Evolutionary conservation across 2,113 vertebrate genomes (phyloP).

Genomic region (Hydrolagus affinis): DNA sequence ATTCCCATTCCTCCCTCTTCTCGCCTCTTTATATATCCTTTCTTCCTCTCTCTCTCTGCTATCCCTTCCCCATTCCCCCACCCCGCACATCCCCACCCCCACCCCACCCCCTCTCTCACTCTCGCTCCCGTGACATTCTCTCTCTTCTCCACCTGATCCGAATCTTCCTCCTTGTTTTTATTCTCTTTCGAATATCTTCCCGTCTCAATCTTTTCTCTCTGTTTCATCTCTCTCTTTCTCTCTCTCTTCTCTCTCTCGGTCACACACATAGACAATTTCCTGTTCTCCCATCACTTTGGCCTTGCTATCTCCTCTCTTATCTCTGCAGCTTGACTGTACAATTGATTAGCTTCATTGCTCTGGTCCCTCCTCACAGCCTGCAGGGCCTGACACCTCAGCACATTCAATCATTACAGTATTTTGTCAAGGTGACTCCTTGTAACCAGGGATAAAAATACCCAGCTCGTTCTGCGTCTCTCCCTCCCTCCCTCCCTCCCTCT

Average conservation of each 20-base stretch:
- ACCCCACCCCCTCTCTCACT: not conserved
- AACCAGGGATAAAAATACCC: not conserved
- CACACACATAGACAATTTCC: too few relatives aligned
- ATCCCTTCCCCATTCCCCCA: too few relatives aligned
- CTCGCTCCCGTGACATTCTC: not conserved
- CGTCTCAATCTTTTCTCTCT: not conserved
- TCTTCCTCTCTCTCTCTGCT: not conserved
- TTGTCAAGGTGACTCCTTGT: conserved; percentile 24
- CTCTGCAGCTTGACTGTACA: not conserved
- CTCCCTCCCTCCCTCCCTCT: not conserved
- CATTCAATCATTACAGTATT: conserved; percentile 2
- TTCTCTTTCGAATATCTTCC: not conserved
- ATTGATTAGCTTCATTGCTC: not conserved
- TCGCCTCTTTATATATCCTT: not conserved
- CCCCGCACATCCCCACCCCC: too few relatives aligned
- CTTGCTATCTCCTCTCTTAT: conserved; percentile 3
- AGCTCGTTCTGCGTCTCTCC: not conserved
- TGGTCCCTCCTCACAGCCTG: not conserved
- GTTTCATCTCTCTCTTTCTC: not conserved
- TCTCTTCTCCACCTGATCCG: not conserved
- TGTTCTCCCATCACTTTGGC: too few relatives aligned
- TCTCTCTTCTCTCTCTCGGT: not conserved
- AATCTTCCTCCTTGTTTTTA: not conserved
- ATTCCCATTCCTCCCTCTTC: not conserved
- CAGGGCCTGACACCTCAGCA: not conserved